Base-by-base conservation (phyloP, 2,797 vertebrate species). In the Gambelia wislizenii region DNA sequence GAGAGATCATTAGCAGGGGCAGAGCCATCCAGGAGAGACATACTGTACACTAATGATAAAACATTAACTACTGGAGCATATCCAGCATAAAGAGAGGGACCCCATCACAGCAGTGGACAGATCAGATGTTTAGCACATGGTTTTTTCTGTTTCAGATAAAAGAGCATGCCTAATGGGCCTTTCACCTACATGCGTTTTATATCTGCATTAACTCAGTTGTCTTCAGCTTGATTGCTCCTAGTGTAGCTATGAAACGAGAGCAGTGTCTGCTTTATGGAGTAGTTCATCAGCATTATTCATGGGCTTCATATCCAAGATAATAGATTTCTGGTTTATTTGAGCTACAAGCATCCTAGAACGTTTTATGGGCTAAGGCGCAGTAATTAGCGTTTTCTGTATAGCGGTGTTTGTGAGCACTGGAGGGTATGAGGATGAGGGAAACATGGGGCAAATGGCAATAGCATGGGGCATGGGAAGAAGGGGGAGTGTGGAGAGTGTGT, bases 151-250 rank as follows among this genome's bases (percentile, higher is more conserved):
- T 87, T 85, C 74, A 44, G 79, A 0, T 0, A 86, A 78, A 72
- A 87, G 3, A 67, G n/a, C 56, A 42, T 82, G 72, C 80, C 30
- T 85, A 85, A 9, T 0, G 5, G 72, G 78, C 56, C n/a, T 30
- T 10, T 9, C 59, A 82, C 52, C 54, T 84, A 74, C n/a, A 6
- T 20, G 90, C 5, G 13, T 88, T 88, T 92, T 83, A 88, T 52
- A 70, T 80, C 47, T 81, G 0, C 91, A 87, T 86, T 87, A 90
- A 91, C 74, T 22, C 22, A 69, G 27, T 92, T 90, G 61, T 44
- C 16, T 89, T 94, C 81, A 44, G 16, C 77, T 61, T 7, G 56
- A 9, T 83, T 91, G 20, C 0, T 81, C 1, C 30, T 25, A 25
- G 67, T 81, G 44, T 27, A 75, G 77, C 74, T 87, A 1, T 0